These are phyloP conservation scores for Brachypodius melanocephalos DNA, from an alignment of 2,113 vertebrate genomes.

Conservation along the genomic window DNA sequence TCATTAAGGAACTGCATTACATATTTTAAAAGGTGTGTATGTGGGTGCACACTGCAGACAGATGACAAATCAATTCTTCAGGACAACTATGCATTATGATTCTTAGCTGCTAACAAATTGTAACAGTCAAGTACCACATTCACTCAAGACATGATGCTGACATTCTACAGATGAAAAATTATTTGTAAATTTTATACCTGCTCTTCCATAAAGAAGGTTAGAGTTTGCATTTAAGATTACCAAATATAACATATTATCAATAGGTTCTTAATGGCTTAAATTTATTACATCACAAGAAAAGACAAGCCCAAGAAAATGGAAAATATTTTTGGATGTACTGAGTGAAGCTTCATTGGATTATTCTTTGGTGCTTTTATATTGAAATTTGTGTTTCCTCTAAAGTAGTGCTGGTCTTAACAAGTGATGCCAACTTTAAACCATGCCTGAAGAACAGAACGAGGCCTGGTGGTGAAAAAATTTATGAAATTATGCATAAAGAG, in stretches of 20 bases:
- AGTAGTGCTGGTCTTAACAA: neutral
- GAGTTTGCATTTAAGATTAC: neutral
- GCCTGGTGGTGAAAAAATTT: conserved; percentile 40
- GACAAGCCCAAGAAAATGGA: neutral
- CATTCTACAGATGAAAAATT: neutral
- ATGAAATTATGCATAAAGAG: conserved; percentile 53
- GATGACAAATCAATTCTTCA: neutral
- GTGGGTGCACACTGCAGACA: neutral
- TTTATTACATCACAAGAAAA: neutral
- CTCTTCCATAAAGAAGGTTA: neutral
- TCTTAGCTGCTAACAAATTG: neutral
- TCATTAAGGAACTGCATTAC: neutral
- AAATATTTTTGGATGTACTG: neutral
- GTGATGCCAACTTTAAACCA: neutral
- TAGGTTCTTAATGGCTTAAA: neutral
- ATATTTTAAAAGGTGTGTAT: neutral
- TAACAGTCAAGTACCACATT: neutral
- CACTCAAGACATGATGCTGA: neutral
- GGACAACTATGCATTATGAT: neutral
- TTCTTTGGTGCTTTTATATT: neutral
- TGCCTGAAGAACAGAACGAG: conserved; percentile 20
- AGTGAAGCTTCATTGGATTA: neutral
- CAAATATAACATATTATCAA: neutral
- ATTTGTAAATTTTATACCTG: neutral
- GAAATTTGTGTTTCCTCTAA: neutral